These are phyloP conservation scores for Illadopsis cleaveri DNA, from an alignment of 2,113 vertebrate genomes.

Conservation along the genomic window DNA sequence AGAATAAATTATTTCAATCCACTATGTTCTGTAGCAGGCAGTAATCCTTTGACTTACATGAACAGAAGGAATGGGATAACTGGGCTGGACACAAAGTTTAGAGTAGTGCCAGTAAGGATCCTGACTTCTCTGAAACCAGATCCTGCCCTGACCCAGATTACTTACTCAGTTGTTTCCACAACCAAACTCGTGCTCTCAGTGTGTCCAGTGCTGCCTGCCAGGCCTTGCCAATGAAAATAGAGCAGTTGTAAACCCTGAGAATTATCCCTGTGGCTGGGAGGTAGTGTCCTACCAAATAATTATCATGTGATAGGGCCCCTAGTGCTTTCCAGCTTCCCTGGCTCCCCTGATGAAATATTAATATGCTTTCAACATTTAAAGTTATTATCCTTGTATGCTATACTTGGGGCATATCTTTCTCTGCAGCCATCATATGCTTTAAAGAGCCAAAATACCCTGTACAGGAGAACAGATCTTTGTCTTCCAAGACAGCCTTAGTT, in stretches of 20 bases:
- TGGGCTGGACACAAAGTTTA: neutral
- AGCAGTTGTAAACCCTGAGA: conserved; percentile 59
- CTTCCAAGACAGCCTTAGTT: conserved; percentile 32
- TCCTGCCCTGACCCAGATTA: conserved; percentile 65
- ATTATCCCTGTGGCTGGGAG: conserved; percentile 62
- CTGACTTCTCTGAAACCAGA: conserved; percentile 68
- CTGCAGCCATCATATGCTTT: neutral
- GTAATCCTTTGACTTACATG: neutral
- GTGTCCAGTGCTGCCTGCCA: neutral
- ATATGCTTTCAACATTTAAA: conserved; percentile 39
- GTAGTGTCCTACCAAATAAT: conserved; percentile 57
- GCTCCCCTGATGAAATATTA: conserved; percentile 8
- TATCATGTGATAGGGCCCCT: conserved; percentile 57
- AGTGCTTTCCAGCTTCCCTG: conserved; percentile 21
- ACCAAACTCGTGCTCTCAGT: conserved; percentile 55
- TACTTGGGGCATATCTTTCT: neutral
- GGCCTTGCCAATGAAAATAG: conserved; percentile 52
- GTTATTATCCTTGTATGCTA: neutral
- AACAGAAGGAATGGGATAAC: conserved; percentile 8
- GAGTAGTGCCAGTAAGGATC: conserved; percentile 12
- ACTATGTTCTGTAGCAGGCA: neutral
- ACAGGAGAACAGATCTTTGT: conserved; percentile 35
- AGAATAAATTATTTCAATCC: neutral
- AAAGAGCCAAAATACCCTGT: neutral
- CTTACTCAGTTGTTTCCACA: conserved; percentile 67